Evolutionary conservation across 2,113 vertebrate species (phyloP).

Genomic region (Sinocyclocheilus rhinocerous): DNA sequence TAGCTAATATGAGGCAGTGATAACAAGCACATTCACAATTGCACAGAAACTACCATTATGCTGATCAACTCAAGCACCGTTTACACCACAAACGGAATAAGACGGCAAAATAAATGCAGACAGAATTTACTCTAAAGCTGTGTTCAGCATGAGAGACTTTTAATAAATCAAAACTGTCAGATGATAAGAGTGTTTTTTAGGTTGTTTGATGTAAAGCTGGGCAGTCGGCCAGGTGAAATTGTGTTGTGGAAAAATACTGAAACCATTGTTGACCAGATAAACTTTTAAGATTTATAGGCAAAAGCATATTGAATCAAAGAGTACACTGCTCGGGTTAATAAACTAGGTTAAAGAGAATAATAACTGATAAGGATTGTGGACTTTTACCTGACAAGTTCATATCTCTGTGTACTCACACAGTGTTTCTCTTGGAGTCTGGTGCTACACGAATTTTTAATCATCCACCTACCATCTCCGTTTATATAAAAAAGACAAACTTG

Average conservation of each 20-base stretch:
- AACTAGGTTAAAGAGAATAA: constrained; percentile 56
- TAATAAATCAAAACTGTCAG: neutral
- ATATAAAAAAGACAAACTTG: too few relatives aligned
- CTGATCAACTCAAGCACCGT: constrained; percentile 43
- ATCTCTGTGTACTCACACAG: constrained; percentile 32
- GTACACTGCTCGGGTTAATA: neutral
- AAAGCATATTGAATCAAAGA: constrained; percentile 4
- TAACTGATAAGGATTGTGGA: constrained; percentile 66
- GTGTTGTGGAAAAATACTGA: constrained; percentile 36
- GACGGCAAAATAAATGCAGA: neutral
- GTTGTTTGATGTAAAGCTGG: constrained; percentile 11
- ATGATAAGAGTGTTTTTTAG: neutral
- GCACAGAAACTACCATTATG: constrained; percentile 27
- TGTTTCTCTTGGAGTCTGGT: neutral
- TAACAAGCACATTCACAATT: constrained; percentile 40
- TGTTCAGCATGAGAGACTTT: neutral
- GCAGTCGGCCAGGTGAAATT: neutral
- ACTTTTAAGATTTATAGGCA: neutral
- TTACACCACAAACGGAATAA: constrained; percentile 18
- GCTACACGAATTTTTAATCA: neutral
- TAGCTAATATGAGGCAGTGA: constrained; percentile 38
- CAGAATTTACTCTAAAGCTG: neutral
- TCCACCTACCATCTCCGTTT: neutral
- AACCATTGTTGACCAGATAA: neutral
- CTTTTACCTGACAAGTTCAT: constrained; percentile 70